phyloP scores from a whole-genome alignment of 2,888 invertebrate genomes.

The Phasia obesa region DNA sequence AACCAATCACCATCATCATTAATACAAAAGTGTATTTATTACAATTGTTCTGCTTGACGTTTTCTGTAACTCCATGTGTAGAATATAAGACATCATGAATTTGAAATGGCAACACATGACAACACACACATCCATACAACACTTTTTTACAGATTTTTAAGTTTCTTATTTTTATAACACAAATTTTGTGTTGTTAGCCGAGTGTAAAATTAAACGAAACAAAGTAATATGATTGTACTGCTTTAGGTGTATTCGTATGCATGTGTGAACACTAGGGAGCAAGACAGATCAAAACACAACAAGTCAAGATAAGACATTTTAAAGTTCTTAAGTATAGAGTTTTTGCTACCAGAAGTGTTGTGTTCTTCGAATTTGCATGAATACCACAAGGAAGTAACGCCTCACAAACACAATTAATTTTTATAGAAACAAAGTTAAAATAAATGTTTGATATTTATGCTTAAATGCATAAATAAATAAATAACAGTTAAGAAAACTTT shows the following conservation, averaged over 20 bases:
- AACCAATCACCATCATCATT: slow-evolving; percentile 41
- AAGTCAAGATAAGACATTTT: slow-evolving; percentile 62
- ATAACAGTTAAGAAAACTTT: background rate
- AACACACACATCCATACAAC: background rate
- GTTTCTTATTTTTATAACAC: slow-evolving; percentile 23
- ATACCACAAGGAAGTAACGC: background rate
- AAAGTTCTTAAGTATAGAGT: slow-evolving; percentile 56
- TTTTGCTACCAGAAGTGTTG: slow-evolving; percentile 47
- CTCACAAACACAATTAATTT: slow-evolving; percentile 19
- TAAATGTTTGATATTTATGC: background rate
- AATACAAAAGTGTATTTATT: slow-evolving; percentile 42
- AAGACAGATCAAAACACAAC: slow-evolving; percentile 43
- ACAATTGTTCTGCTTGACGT: slow-evolving; percentile 21
- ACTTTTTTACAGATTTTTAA: background rate
- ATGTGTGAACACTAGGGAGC: slow-evolving; percentile 9
- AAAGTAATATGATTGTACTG: background rate
- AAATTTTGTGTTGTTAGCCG: slow-evolving; percentile 7
- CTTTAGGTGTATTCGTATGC: slow-evolving; percentile 3
- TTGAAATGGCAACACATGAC: background rate
- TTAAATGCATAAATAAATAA: background rate
- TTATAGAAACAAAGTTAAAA: slow-evolving; percentile 7
- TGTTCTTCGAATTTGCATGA: slow-evolving; percentile 22
- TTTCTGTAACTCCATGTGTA: slow-evolving; percentile 15
- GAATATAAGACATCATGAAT: slow-evolving; percentile 22
- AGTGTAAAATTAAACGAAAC: slow-evolving; percentile 21